Base-by-base conservation (phyloP, 2,888 invertebrate genomes). In the Mythimna vitellina region DNA sequence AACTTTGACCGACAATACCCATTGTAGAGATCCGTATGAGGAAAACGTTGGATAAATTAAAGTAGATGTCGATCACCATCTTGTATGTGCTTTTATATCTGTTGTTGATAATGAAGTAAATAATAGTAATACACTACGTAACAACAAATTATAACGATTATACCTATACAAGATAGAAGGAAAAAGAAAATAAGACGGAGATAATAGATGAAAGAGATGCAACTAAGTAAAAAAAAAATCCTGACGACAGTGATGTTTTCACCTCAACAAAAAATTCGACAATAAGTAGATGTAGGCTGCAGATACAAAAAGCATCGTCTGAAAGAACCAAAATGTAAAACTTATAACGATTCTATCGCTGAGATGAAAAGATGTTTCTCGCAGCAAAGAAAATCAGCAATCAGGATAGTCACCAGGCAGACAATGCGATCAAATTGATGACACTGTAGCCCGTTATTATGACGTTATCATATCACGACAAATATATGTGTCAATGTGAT, bases 401-500 rank as follows among this genome's bases (percentile, higher is more conserved):
- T 29, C 20, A 3, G 35, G 49, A 38, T 56, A 22, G 58, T 58
- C 63, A 71, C 46, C 49, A 29, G 14, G 29, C 14, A n/a, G 7
- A 12, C 25, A 62, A 46, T 22, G 10, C 20, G 12, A 25, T 25
- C 51, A 32, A 10, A 63, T n/a, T 64, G 5, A 70, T 53, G 61
- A 49, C 32, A 32, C 3, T 9, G 53, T 22, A 22, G 32, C 38
- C 62, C 49, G 53, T 38, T 65, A 63, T 5, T 7, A 6, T 38
- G 51, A 38, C 46, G 42, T 42, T 53, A 62, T 42, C 25, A 22
- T 1, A 73, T 53, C 38, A 25, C 35, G 58, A 78, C 60, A 29
- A 35, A 63, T 20, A 62, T 65, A 77, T 67, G 54, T 75, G 81
- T 80, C 81, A 77, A 66, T 80, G 20, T 66, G 62, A 57, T 75